These are phyloP conservation scores for Hemichromis elongatus DNA, from an alignment of 2,113 vertebrate genomes.

Conservation along the genomic window DNA sequence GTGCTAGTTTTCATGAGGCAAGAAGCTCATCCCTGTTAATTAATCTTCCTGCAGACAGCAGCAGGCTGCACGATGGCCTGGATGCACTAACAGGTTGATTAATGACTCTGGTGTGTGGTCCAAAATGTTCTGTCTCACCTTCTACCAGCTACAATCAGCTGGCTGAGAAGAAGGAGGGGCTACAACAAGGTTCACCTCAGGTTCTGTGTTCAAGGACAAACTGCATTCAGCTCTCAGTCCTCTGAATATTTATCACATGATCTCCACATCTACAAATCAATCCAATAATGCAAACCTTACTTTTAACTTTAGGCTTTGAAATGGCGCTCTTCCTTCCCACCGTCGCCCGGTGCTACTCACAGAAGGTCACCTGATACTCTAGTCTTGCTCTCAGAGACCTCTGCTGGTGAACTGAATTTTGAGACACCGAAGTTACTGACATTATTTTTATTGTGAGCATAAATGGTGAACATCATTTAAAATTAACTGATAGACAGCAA, in stretches of 20 bases:
- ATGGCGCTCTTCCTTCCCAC: too few relatives aligned
- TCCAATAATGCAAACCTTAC: neutral
- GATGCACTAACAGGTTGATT: constrained; percentile 28
- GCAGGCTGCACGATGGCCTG: neutral
- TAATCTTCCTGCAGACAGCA: constrained; percentile 11
- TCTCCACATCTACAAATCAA: neutral
- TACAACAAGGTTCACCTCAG: neutral
- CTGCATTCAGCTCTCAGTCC: neutral
- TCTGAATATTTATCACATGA: neutral
- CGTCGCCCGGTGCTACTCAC: too few relatives aligned
- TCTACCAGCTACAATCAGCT: neutral
- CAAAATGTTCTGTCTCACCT: too few relatives aligned
- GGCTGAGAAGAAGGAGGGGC: neutral
- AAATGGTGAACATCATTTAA: neutral
- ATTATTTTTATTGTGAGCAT: neutral
- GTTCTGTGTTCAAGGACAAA: neutral
- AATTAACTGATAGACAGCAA: neutral
- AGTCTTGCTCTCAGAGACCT: neutral
- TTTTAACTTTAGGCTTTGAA: too few relatives aligned
- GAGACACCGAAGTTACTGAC: neutral
- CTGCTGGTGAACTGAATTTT: neutral
- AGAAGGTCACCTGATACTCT: neutral
- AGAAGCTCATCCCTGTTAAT: neutral
- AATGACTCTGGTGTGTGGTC: constrained; percentile 17
- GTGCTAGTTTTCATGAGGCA: neutral